These are phyloP conservation scores for Tiliacea citrago DNA, from an alignment of 2,888 invertebrate species.

Conservation along the genomic window DNA sequence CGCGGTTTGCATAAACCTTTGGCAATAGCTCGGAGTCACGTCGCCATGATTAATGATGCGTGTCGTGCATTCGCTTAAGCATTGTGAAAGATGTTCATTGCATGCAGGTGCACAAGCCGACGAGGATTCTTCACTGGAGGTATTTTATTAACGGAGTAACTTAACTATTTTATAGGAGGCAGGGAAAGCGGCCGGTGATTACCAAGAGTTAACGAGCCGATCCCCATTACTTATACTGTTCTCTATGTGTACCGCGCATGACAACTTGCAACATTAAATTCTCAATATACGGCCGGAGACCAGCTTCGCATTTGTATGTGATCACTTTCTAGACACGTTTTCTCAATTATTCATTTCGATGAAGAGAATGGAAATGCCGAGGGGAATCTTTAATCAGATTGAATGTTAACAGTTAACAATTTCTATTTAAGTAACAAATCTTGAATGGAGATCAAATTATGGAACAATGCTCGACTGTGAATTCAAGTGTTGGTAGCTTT, in stretches of 20 bases:
- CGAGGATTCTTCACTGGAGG: conserved; percentile 60
- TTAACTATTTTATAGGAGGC: conserved; percentile 58
- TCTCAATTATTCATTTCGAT: conserved; percentile 49
- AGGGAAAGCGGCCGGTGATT: conserved; percentile 55
- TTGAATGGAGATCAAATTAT: conserved; percentile 49
- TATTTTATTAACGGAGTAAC: conserved; percentile 62
- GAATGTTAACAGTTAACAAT: conserved; percentile 47
- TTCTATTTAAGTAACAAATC: conserved; percentile 39
- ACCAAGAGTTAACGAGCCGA: conserved; percentile 55
- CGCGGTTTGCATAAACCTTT: conserved; percentile 81
- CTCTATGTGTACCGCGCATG: conserved; percentile 49
- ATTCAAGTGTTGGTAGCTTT: conserved; percentile 51
- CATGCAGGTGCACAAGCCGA: conserved; percentile 64
- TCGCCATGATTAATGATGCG: conserved; percentile 81
- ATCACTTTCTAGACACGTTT: conserved; percentile 53
- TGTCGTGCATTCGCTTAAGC: conserved; percentile 71
- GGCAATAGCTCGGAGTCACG: conserved; percentile 81
- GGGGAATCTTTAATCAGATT: conserved; percentile 38
- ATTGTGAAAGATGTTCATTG: conserved; percentile 77
- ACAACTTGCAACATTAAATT: conserved; percentile 55
- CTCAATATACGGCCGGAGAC: conserved; percentile 37
- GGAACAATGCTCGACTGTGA: conserved; percentile 46
- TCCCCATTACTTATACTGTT: conserved; percentile 50
- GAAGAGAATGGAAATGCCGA: conserved; percentile 33
- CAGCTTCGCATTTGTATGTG: conserved; percentile 50